Evolutionary conservation across 1,140 invertebrate genomes (phyloP), one percentile per base, ranked within the genome.

Genomic region (Zeugodacus cucurbitae): DNA sequence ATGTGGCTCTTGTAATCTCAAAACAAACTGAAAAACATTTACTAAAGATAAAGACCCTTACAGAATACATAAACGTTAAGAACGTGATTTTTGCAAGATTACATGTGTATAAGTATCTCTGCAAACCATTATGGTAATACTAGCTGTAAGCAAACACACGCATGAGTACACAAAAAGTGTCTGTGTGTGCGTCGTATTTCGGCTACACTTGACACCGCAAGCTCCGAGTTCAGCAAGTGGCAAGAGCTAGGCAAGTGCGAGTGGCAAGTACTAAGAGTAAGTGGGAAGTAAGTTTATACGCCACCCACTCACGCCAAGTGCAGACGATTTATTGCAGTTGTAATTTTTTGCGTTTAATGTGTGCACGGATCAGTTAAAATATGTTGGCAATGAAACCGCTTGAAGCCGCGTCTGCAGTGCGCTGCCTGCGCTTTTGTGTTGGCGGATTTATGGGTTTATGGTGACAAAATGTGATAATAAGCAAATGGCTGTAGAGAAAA

Each of bases 281-380:
- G 74, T 82, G 41, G 74, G 41, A 48, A 44, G 11, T 82, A 48
- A 82, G 74, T 82, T 82, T 82, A 11, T 48, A n/a, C n/a, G 37
- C 74, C 74, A 48, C 74, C 74, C 74, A 82, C 74, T 82, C 74
- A 29, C 74, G 74, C 74, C 74, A 82, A 48, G 37, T 48, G 41
- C 74, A 82, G 74, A 82, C 74, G 74, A 82, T 82, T 82, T 82
- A 82, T 82, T 82, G 74, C 74, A 29, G 74, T 26, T 82, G 74
- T 82, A 82, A 82, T 82, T 82, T 82, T 41, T 82, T 54, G 74
- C 74, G 74, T 82, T 82, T 82, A 48, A 82, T 82, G 74, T 48
- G 41, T 48, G 74, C n/a, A 20, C 41, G 22, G 41, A 34, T 82
- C 41, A 54, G 74, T 48, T 82, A 41, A 82, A 82, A 82, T 82